These are phyloP conservation scores for Catharus ustulatus DNA, from an alignment of 2,797 vertebrate genomes.

Conservation along the genomic window DNA sequence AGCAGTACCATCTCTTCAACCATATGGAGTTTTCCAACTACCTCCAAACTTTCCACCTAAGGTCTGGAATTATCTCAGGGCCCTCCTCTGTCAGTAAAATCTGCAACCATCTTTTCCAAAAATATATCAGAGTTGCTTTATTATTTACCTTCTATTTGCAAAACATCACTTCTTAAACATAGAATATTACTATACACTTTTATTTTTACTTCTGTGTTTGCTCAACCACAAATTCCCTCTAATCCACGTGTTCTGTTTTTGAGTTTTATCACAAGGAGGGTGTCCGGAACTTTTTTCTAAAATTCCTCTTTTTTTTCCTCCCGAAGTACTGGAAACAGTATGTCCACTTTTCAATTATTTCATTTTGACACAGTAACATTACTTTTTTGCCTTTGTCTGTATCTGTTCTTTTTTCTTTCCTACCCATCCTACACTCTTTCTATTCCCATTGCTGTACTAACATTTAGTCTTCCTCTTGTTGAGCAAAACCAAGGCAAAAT, in stretches of 20 bases:
- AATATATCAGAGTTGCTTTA: background rate
- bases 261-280: background rate
- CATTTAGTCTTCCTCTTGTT: background rate
- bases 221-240: background rate
- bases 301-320: background rate
- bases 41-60: background rate
- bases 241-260: background rate
- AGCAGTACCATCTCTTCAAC: background rate
- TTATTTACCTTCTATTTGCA: background rate
- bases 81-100: background rate
- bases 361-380: background rate
- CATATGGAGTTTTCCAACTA: background rate
- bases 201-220: background rate
- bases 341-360: background rate
- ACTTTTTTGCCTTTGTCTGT: background rate
- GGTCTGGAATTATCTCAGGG: background rate
- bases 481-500: background rate
- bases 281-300: background rate
- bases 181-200: background rate
- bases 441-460: background rate
- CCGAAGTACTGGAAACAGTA: background rate
- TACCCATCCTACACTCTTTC: background rate
- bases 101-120: background rate
- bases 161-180: background rate
- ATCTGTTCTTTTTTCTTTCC: background rate